A percentile compares a stretch with the other conserved stretches of the same genome.
These are phyloP conservation scores for Acomys russatus DNA, from an alignment of 2,797 vertebrate species.

Conservation along the genomic window DNA sequence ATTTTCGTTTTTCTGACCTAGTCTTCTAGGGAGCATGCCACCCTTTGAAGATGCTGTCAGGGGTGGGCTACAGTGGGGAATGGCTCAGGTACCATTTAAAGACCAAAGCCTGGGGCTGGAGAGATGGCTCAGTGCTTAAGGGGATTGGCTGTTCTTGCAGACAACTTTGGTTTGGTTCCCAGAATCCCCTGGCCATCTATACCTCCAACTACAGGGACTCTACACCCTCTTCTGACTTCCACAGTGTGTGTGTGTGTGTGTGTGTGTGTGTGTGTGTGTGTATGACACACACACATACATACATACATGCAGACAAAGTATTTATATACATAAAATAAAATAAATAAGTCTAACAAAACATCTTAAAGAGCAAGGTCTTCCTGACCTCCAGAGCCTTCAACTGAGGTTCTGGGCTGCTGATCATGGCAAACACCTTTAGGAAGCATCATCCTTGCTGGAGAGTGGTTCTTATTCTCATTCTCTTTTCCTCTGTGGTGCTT, in stretches of 20 bases:
- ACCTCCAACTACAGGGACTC: neutral
- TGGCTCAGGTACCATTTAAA: neutral
- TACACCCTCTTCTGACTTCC: neutral
- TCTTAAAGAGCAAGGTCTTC: neutral
- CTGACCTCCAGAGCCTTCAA: neutral
- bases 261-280: too few relatives aligned
- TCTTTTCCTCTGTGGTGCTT: neutral
- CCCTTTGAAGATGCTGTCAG: neutral
- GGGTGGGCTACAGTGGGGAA: neutral
- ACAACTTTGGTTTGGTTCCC: neutral
- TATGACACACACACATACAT: neutral
- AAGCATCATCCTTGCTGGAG: neutral
- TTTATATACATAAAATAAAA: neutral
- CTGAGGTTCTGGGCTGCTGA: neutral
- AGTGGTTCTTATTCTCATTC: neutral
- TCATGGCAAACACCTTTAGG: neutral
- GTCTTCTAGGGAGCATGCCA: neutral
- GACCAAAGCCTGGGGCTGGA: neutral
- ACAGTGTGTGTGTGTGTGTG: neutral
- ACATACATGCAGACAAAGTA: neutral
- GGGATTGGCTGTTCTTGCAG: neutral
- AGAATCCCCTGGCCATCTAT: too few relatives aligned
- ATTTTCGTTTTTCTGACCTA: neutral
- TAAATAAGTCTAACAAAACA: neutral
- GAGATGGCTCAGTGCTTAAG: neutral